Conservation (phyloP, 2,113 vertebrate species). For the Dasyurus viverrinus region DNA sequence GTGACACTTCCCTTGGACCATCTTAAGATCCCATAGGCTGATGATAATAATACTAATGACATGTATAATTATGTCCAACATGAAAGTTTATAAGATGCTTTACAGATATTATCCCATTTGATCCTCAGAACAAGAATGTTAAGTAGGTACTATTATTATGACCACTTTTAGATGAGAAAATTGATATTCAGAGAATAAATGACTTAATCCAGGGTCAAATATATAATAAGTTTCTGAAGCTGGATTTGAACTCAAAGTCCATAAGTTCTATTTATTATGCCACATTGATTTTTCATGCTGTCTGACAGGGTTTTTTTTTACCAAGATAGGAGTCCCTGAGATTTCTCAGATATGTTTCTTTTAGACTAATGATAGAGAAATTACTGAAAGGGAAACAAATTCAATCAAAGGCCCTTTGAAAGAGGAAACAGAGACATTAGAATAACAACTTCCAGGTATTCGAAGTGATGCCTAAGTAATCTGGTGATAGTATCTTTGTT, state of each 20-base stretch:
- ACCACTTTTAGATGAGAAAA: neutral
- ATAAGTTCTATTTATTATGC: neutral
- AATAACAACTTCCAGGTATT: too few species aligned
- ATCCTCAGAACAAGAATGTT: neutral
- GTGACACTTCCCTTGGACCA: neutral
- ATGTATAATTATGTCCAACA: neutral
- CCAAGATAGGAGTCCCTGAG: too few species aligned
- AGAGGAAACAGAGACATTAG: too few species aligned
- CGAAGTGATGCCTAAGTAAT: too few species aligned
- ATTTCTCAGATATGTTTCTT: too few species aligned
- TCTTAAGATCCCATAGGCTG: neutral
- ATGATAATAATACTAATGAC: neutral
- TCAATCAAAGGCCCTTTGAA: too few species aligned
- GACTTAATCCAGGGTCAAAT: neutral
- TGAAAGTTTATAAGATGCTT: neutral
- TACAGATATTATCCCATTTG: neutral
- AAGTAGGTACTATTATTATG: neutral
- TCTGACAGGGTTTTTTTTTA: too few species aligned
- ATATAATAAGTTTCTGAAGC: neutral
- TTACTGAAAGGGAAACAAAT: too few species aligned
- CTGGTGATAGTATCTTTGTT: too few species aligned
- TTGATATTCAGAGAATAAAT: neutral
- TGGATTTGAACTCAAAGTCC: neutral
- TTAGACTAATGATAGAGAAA: too few species aligned
- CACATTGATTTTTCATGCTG: too few species aligned